Base-by-base conservation (phyloP, 2,797 vertebrate genomes). In the Ptychobarbus kaznakovi region DNA sequence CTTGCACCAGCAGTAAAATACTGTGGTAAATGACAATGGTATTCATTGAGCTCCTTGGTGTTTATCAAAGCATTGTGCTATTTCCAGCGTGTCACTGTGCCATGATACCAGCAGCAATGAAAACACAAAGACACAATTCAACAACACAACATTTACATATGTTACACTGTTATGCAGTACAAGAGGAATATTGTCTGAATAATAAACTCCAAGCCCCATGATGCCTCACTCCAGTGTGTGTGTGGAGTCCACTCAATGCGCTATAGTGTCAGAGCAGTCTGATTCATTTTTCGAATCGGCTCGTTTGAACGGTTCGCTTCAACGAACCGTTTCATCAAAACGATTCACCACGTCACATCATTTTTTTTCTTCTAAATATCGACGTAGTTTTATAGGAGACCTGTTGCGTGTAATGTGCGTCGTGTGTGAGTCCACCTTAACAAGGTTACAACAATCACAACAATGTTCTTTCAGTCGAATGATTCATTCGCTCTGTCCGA, bases 181-280 rank as follows among this genome's bases (percentile, higher is more conserved):
- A 38, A n/a, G 2, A 56, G 40, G 15, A 44, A 3, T 53, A 38
- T 22, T 5, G 11, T 80, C 51, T 42, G n/a, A 28, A 44, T 6
- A 44, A 28, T 56, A 63, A 70, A 80, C 83, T 80, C 13, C 68
- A 80, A 65, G 42, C 2, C 56, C 77, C 84, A 85, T 80, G 56
- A 80, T 80, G 68, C 68, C 61, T 53, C 69, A 65, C 8, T 63
- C 11, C 6, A 22, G 53, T 25, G 20, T 25, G 42, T 42, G 18
- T 10, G 18, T 40, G 38, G 40, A 25, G 40, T 44, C 3, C 0
- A 44, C 13, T 51, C 49, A 76, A 3, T 80, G 61, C 42, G 61
- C 56, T 63, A 32, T 32, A 35, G 42, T 28, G 77, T 32, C 2
- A 44, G 5, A 25, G 40, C 22, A n/a, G 51, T 8, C 20, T 9